These are phyloP conservation scores for Tridacna gigas DNA, from an alignment of 2,888 invertebrate genomes.

Conservation along the genomic window DNA sequence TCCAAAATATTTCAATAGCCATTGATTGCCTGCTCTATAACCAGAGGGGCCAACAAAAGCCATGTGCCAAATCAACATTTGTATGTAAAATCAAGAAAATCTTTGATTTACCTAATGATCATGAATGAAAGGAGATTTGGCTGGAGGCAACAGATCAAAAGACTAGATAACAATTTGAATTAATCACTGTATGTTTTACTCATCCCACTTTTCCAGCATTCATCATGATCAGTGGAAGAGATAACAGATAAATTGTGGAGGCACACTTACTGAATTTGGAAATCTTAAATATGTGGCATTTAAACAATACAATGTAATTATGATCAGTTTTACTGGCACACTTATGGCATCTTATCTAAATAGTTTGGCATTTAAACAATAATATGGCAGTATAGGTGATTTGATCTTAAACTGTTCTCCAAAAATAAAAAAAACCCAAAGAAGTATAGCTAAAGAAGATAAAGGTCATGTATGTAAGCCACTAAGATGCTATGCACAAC, in stretches of 20 bases:
- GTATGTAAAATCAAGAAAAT: conserved; percentile 24
- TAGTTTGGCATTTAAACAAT: conserved; percentile 15
- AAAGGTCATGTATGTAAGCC: too few species aligned
- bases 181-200: conserved; percentile 12
- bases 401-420: too few species aligned
- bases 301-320: conserved; percentile 13
- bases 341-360: conserved; percentile 5
- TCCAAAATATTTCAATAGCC: not conserved
- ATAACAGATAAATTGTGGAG: not conserved
- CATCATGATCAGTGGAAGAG: not conserved
- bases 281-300: conserved; percentile 14
- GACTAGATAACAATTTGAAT: conserved; percentile 8
- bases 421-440: too few species aligned
- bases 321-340: not conserved
- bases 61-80: conserved; percentile 30
- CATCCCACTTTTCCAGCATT: conserved; percentile 9
- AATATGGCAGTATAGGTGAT: not conserved
- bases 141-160: conserved; percentile 9
- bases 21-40: not conserved
- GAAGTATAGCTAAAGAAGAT: too few species aligned
- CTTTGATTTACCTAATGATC: conserved; percentile 15
- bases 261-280: conserved; percentile 5
- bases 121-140: conserved; percentile 1
- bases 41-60: conserved; percentile 17
- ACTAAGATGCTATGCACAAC: too few species aligned